Evolutionary conservation across 2,113 vertebrate species (phyloP).

Genomic region (Calidris pugnax): DNA sequence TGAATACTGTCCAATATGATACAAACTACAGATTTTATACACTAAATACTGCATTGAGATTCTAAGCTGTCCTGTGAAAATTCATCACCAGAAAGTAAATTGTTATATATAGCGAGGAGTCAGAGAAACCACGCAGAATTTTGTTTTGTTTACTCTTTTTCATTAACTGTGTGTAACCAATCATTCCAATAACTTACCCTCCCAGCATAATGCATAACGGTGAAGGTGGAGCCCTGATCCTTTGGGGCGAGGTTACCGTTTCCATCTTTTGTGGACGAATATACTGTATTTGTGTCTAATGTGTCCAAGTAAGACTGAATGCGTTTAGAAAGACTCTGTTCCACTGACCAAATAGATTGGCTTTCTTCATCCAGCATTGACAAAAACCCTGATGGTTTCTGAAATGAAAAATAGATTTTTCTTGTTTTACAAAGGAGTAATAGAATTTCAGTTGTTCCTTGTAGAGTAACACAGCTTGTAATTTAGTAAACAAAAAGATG

Average conservation of each 20-base stretch:
- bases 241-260: slow-evolving; percentile 90
- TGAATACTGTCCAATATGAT: background rate
- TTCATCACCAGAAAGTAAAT: background rate
- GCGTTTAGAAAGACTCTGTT: slow-evolving; percentile 86
- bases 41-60: background rate
- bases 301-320: slow-evolving; percentile 86
- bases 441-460: background rate
- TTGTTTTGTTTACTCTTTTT: background rate
- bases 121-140: background rate
- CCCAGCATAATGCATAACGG: slow-evolving; percentile 87
- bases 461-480: background rate
- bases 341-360: slow-evolving; percentile 79
- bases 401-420: slow-evolving; percentile 36
- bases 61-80: background rate
- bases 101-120: background rate
- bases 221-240: slow-evolving; percentile 86
- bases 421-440: background rate
- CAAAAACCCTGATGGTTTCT: slow-evolving; percentile 92
- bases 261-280: slow-evolving; percentile 87
- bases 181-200: slow-evolving; percentile 78
- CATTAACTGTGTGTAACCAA: background rate
- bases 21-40: background rate
- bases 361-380: slow-evolving; percentile 92
- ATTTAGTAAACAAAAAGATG: background rate
- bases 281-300: slow-evolving; percentile 76